Evolutionary conservation across 2,113 vertebrate species (phyloP).

Genomic region (Sciurus niger): DNA sequence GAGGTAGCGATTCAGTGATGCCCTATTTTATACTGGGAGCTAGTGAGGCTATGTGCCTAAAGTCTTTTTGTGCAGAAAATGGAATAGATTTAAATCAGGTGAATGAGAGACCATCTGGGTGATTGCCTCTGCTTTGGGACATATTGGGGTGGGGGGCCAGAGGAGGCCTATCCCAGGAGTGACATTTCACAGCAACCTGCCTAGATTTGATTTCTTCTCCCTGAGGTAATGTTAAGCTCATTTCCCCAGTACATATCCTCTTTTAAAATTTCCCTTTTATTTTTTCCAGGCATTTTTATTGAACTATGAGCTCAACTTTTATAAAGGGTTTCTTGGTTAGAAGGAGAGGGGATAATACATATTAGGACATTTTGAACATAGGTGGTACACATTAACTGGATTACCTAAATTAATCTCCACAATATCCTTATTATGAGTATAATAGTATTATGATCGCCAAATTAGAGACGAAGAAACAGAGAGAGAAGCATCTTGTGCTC

Average conservation of each 20-base stretch:
- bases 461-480: slow-evolving; percentile 1
- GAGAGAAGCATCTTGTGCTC: not conserved
- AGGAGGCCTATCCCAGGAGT: not conserved
- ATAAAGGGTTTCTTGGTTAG: not conserved
- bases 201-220: not conserved
- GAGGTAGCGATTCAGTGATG: not conserved
- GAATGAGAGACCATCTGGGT: not conserved
- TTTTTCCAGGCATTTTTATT: not conserved
- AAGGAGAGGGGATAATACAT: not conserved
- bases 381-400: not conserved
- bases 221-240: not conserved
- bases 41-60: not conserved
- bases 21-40: not conserved
- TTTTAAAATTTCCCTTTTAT: slow-evolving; percentile 33
- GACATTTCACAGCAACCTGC: not conserved
- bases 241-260: not conserved
- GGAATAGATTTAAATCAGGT: not conserved
- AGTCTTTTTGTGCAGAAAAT: slow-evolving; percentile 20
- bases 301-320: slow-evolving; percentile 20
- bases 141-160: not conserved
- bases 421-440: not conserved
- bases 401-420: not conserved
- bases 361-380: slow-evolving; percentile 30
- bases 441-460: not conserved
- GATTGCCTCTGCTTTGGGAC: not conserved